Evolutionary conservation across 2,113 vertebrate species (phyloP).

Genomic region (Lipophrys pholis): DNA sequence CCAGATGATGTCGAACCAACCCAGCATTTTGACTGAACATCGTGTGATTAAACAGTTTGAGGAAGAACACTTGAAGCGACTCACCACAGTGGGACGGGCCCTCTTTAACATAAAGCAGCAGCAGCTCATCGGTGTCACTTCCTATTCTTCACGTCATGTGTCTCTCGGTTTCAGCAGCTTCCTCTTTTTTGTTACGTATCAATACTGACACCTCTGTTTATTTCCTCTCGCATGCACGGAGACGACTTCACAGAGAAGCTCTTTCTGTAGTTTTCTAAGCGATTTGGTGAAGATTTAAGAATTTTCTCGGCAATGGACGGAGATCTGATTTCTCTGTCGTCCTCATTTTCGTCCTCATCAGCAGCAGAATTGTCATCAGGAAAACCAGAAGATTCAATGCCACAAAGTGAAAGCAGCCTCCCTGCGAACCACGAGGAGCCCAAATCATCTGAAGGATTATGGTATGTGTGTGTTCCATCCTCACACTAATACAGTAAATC

Average conservation of each 20-base stretch:
- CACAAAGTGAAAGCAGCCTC: slow-evolving; percentile 51
- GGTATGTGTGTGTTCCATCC: slow-evolving; percentile 47
- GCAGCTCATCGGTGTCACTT: slow-evolving; percentile 55
- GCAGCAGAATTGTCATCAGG: slow-evolving; percentile 11
- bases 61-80: not conserved
- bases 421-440: slow-evolving; percentile 43
- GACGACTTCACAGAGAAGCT: not conserved
- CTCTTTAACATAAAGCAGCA: slow-evolving; percentile 18
- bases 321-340: slow-evolving; percentile 63
- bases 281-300: slow-evolving; percentile 31
- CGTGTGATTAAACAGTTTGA: not conserved
- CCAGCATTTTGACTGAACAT: slow-evolving; percentile 5
- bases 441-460: slow-evolving; percentile 48
- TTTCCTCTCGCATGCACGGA: slow-evolving; percentile 17
- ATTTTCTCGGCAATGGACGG: slow-evolving; percentile 69
- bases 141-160: slow-evolving; percentile 66
- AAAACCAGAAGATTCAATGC: slow-evolving; percentile 41
- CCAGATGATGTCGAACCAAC: slow-evolving; percentile 22
- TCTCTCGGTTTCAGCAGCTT: slow-evolving; percentile 43
- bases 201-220: slow-evolving; percentile 43
- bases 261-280: not conserved
- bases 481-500: no score
- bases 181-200: slow-evolving; percentile 69
- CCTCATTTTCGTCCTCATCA: slow-evolving; percentile 44
- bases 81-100: slow-evolving; percentile 37